These are phyloP conservation scores for Otis tarda DNA, from an alignment of 2,113 vertebrate species.

Conservation along the genomic window DNA sequence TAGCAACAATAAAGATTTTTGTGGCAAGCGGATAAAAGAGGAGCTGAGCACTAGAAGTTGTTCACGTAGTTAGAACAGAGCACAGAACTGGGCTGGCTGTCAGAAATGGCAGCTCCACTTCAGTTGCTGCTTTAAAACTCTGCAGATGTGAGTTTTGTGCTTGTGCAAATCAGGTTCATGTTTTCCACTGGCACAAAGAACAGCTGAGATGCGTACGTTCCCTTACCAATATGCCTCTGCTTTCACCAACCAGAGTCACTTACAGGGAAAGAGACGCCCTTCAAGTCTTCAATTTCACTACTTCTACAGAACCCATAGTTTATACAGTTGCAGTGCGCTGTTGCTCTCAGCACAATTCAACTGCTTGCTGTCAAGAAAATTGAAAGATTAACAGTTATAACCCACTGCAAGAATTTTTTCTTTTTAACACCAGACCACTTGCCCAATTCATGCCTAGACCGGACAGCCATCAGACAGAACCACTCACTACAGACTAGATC, in stretches of 20 bases:
- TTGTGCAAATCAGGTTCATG: not conserved
- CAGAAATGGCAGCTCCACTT: not conserved
- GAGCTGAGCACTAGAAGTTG: not conserved
- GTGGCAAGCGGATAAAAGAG: not conserved
- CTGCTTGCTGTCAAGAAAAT: not conserved
- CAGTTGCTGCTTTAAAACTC: not conserved
- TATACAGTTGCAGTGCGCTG: not conserved
- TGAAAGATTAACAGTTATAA: not conserved
- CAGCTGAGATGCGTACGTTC: rapidly evolving
- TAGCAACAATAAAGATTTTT: not conserved
- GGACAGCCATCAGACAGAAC: not conserved
- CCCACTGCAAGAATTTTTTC: not conserved
- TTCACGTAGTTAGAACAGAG: not conserved
- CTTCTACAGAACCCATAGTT: not conserved
- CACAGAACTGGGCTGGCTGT: not conserved
- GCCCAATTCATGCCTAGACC: not conserved
- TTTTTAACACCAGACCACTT: not conserved
- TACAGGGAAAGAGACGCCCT: not conserved
- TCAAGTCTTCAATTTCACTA: not conserved
- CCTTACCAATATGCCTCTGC: not conserved
- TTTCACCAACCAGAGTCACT: not conserved
- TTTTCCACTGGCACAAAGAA: not conserved
- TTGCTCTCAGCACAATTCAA: not conserved
- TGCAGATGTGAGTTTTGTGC: not conserved
- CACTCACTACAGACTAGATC: not conserved